A percentile compares a stretch with the other conserved stretches of the same genome.
phyloP scores from a whole-genome alignment of 2,797 vertebrate genomes.

The Graptemys geographica region DNA sequence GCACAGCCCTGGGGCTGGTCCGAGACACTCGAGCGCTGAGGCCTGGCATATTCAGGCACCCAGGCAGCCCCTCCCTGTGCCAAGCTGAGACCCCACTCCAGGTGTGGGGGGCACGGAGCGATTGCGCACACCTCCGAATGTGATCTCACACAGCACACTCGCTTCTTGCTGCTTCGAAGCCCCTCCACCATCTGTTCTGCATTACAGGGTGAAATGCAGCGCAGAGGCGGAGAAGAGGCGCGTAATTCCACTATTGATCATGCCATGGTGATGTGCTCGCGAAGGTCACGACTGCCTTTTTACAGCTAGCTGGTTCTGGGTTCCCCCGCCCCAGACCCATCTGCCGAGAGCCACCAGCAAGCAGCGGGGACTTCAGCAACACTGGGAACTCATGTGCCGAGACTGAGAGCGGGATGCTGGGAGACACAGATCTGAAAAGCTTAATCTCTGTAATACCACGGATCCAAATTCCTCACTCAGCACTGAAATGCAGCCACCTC shows the following conservation, averaged over 20 bases:
- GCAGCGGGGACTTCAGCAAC: not conserved
- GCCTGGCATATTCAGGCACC: accelerated
- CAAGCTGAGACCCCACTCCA: accelerated
- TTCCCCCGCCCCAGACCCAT: not conserved
- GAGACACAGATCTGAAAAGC: not conserved
- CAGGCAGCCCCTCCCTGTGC: not conserved
- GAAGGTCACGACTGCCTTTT: not conserved
- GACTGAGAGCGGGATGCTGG: too few relatives aligned
- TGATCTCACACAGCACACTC: slow-evolving; percentile 72
- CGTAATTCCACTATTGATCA: not conserved
- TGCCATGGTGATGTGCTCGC: accelerated
- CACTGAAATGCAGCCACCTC: not conserved
- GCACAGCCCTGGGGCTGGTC: not conserved
- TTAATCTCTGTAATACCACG: not conserved
- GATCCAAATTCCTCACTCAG: not conserved
- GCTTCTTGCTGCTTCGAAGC: slow-evolving; percentile 60
- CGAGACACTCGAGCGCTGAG: not conserved
- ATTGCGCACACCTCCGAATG: slow-evolving; percentile 53
- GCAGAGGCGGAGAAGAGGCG: slow-evolving; percentile 12
- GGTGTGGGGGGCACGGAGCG: not conserved
- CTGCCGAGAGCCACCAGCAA: not conserved
- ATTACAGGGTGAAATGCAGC: slow-evolving; percentile 51
- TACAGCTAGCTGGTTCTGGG: accelerated
- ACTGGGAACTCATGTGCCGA: not conserved
- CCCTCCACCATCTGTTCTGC: slow-evolving; percentile 55